Evolutionary conservation across 2,888 invertebrate genomes (phyloP).

Genomic region (Enchytraeus crypticus): DNA sequence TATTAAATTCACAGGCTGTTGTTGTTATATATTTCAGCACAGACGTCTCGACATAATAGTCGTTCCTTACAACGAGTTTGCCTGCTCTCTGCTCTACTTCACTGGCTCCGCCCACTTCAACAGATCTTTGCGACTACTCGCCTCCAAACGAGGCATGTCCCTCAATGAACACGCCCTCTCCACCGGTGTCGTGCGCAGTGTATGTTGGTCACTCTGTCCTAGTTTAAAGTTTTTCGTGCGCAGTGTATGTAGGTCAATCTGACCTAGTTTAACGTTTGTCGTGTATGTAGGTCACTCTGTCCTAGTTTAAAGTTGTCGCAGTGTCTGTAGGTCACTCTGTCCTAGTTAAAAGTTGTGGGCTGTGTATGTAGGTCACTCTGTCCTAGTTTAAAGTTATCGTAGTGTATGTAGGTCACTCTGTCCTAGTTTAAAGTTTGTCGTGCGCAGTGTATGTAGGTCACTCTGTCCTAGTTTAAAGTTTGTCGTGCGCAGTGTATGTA

Average conservation of each 20-base stretch:
- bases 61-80: slow-evolving; percentile 50
- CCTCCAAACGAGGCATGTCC: slow-evolving; percentile 50
- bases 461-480: too few relatives aligned
- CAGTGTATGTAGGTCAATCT: neutral
- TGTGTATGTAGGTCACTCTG: too few relatives aligned
- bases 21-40: slow-evolving; percentile 45
- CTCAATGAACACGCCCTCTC: slow-evolving; percentile 51
- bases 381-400: too few relatives aligned
- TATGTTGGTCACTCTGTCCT: slow-evolving; percentile 20
- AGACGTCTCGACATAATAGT: slow-evolving; percentile 52
- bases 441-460: neutral
- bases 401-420: neutral
- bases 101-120: slow-evolving; percentile 54
- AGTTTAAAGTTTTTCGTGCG: neutral
- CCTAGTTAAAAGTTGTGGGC: neutral
- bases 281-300: neutral
- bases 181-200: slow-evolving; percentile 54
- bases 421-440: neutral
- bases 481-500: too few relatives aligned
- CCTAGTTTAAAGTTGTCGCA: neutral
- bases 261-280: too few relatives aligned
- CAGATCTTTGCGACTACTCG: slow-evolving; percentile 51
- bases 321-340: neutral
- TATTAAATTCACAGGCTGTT: too few relatives aligned
- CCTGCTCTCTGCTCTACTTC: slow-evolving; percentile 51